phyloP scores from a whole-genome alignment of 92 coral and sea anemone genomes.

The Palythoa caribaeorum region DNA sequence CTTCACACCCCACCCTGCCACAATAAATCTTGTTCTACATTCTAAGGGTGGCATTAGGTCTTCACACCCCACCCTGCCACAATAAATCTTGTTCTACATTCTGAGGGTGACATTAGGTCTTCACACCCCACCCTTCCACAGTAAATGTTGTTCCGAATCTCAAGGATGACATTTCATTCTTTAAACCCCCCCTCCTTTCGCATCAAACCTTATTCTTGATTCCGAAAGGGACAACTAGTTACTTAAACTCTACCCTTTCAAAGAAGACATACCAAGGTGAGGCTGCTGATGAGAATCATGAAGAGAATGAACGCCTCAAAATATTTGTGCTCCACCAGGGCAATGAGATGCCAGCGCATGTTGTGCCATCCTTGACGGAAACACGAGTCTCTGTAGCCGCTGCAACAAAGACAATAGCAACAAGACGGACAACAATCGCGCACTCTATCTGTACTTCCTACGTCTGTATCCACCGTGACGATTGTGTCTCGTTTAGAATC shows the following conservation, averaged over 20 bases:
- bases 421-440: slow-evolving; percentile 92
- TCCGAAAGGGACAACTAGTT: too few species aligned
- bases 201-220: too few species aligned
- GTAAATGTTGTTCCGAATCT: too few species aligned
- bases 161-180: too few species aligned
- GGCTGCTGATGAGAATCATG: slow-evolving; percentile 92
- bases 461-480: slow-evolving; percentile 88
- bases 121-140: too few species aligned
- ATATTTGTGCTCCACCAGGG: slow-evolving; percentile 96
- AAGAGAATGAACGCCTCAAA: slow-evolving; percentile 84
- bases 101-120: too few species aligned
- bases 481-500: slow-evolving; percentile 93
- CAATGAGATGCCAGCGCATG: slow-evolving; percentile 78
- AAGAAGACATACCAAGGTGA: slow-evolving; percentile 86
- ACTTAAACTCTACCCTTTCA: neutral
- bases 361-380: slow-evolving; percentile 88
- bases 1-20: too few species aligned
- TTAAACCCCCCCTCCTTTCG: too few species aligned
- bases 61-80: too few species aligned
- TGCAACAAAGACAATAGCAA: slow-evolving; percentile 92
- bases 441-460: slow-evolving; percentile 65
- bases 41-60: too few species aligned
- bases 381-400: slow-evolving; percentile 83
- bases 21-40: too few species aligned
- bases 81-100: too few species aligned